Base-by-base conservation (phyloP, 1,140 invertebrate species). In the Brachionus manjavacas region DNA sequence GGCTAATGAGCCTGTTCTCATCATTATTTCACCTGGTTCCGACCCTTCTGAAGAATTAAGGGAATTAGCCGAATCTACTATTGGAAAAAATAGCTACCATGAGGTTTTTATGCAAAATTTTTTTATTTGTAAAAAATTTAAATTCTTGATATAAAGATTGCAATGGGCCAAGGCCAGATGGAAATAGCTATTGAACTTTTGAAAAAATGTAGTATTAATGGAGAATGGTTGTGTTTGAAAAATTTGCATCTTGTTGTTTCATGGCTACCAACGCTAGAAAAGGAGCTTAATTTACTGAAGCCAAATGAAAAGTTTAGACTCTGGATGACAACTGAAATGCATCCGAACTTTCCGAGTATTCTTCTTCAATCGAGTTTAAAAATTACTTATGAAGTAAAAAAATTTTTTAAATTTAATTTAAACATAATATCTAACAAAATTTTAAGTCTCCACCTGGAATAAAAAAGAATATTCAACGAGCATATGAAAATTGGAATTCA, bases 211-310 rank as follows among this genome's bases (percentile, higher is more conserved):
- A 87, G 91, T 16, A 88, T 89, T 80, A 89, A 91, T 84, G 94
- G 93, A 3, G 89, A 91, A 16, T 95, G 94, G 94, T 87, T 95
- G 3, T 92, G 94, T 66, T 88, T 96, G 39, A 96, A 95, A 88
- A 97, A 97, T 89, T 90, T 97, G 0, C 96, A 97, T 88, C 90
- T 97, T 12, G 93, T 95, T 12, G 92, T 93, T 0, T 91, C 92
- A 39, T 96, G 94, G 93, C 88, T 96, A 1, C 92, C 92, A 1
- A 88, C 91, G 20, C 88, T 96, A 43, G 93, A 95, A 84, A 92
- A 94, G 87, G 92, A 93, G 86, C 90, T 95, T 0, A 91, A 92
- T 74, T 89, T 88, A 0, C 85, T 92, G 25, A 90, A 92, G 1
- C 91, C 91, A 0, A 90, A 94, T 68, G 89, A 91, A 43, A 88